Conservation (phyloP, 2,888 invertebrate genomes). For the Seira musarum region DNA sequence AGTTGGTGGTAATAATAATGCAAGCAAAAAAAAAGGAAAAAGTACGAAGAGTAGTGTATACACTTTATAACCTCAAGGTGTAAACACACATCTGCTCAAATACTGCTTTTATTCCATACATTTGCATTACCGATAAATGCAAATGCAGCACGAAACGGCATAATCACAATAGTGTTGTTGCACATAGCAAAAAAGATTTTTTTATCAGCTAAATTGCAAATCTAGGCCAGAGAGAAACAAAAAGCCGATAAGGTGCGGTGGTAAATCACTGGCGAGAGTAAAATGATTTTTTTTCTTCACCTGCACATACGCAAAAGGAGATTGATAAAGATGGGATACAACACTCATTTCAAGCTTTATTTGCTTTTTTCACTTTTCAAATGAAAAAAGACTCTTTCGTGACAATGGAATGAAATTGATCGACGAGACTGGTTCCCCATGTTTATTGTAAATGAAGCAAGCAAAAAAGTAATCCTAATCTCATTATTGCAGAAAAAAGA, state of each 20-base stretch:
- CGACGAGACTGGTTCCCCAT: too few species aligned
- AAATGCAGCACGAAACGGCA: constrained; percentile 24
- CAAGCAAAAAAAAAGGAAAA: background rate
- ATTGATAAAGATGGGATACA: too few species aligned
- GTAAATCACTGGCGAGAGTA: constrained; percentile 42
- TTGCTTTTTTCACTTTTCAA: constrained; percentile 27
- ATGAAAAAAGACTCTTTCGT: constrained; percentile 14
- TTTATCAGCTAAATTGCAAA: constrained; percentile 36
- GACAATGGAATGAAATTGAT: too few species aligned
- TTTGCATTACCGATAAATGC: background rate
- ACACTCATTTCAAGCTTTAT: constrained; percentile 24
- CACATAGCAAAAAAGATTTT: constrained; percentile 5
- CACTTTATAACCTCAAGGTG: constrained; percentile 43
- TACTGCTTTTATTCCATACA: background rate
- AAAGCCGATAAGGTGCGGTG: constrained; percentile 53
- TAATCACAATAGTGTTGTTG: constrained; percentile 1
- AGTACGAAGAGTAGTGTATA: background rate
- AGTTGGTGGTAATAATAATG: constrained; percentile 35
- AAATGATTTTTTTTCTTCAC: constrained; percentile 26
- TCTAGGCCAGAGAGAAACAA: constrained; percentile 52
- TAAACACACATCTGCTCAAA: constrained; percentile 49
- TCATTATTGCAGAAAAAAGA: too few species aligned
- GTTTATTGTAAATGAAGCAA: constrained; percentile 29
- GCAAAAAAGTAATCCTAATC: constrained; percentile 14
- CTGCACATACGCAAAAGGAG: too few species aligned